Conservation (phyloP, 2,113 vertebrate species). For the Pterophyllum scalare region DNA sequence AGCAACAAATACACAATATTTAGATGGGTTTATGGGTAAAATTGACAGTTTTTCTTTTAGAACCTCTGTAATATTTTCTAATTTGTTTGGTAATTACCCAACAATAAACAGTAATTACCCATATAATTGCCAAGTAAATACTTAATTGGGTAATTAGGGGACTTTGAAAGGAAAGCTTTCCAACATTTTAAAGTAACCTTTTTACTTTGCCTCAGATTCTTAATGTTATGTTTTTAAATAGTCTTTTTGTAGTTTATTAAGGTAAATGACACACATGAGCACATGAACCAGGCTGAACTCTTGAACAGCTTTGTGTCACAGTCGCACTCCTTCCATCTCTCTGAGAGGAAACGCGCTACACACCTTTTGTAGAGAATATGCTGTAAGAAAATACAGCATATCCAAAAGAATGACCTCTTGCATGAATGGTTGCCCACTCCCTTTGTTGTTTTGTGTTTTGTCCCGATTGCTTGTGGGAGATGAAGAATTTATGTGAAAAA, state of each 20-base stretch:
- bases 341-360: neutral
- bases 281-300: constrained; percentile 29
- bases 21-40: neutral
- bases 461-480: constrained; percentile 30
- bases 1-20: too few relatives aligned
- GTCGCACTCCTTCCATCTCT: neutral
- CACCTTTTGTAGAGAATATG: constrained; percentile 38
- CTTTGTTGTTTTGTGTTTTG: constrained; percentile 30
- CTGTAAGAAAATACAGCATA: constrained; percentile 60
- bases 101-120: neutral
- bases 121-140: neutral
- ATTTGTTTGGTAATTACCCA: neutral
- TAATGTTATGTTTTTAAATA: neutral
- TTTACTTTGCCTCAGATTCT: neutral
- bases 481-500: constrained; percentile 44
- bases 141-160: neutral
- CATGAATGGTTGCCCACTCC: constrained; percentile 63
- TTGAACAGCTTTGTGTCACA: neutral
- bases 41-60: neutral
- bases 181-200: neutral
- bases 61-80: neutral
- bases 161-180: neutral
- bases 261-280: neutral
- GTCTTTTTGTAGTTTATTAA: neutral
- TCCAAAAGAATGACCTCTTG: constrained; percentile 75